Conservation (phyloP, 1,140 invertebrate genomes). For the Zeugodacus cucurbitae region DNA sequence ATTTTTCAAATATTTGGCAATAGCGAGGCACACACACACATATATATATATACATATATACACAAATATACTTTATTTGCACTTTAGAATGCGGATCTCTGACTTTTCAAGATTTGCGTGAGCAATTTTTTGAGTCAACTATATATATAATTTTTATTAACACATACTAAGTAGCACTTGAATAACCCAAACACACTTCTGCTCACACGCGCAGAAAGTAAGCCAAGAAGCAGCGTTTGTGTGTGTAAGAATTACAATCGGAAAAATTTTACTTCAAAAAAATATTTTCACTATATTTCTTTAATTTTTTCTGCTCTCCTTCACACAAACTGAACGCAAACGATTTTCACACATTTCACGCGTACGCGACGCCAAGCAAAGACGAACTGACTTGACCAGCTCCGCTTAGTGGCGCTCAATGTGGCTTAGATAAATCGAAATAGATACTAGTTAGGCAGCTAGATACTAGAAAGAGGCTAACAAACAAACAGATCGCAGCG, state of each 20-base stretch:
- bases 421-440: slow-evolving; percentile 15
- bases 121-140: neutral
- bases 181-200: neutral
- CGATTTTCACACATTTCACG: slow-evolving; percentile 13
- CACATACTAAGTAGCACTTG: neutral
- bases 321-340: neutral
- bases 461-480: neutral
- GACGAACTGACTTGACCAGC: slow-evolving; percentile 12
- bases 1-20: slow-evolving; percentile 29
- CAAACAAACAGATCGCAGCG: neutral
- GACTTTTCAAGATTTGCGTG: neutral
- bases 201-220: neutral
- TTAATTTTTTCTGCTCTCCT: neutral
- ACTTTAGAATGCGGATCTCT: neutral
- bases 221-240: neutral
- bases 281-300: neutral
- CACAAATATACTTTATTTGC: neutral
- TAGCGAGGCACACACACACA: neutral
- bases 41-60: neutral
- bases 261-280: neutral
- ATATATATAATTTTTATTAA: neutral
- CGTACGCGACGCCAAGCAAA: slow-evolving; percentile 25
- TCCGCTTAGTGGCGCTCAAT: neutral
- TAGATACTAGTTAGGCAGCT: neutral
- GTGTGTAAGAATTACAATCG: neutral